Conservation (phyloP, 2,888 invertebrate species). For the Plagodis pulveraria region DNA sequence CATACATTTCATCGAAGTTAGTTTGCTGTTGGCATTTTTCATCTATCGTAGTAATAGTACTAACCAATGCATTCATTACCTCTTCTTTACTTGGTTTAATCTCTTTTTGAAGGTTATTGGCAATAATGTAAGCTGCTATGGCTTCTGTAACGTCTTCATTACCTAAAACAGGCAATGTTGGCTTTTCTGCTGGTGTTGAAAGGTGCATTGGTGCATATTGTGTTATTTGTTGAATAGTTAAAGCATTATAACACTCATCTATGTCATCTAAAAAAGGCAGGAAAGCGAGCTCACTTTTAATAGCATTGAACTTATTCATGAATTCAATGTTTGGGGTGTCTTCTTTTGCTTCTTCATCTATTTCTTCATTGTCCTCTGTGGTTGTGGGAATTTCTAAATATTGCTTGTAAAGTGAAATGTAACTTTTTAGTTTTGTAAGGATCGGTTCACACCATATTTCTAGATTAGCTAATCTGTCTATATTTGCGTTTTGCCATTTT, state of each 20-base stretch:
- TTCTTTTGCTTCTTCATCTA: slow-evolving; percentile 20
- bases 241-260: slow-evolving; percentile 49
- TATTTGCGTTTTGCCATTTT: slow-evolving; percentile 69
- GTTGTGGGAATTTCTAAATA: slow-evolving; percentile 25
- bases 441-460: slow-evolving; percentile 63
- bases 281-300: slow-evolving; percentile 45
- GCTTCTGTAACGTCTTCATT: slow-evolving; percentile 74
- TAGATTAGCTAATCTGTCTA: slow-evolving; percentile 59
- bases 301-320: slow-evolving; percentile 40
- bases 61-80: slow-evolving; percentile 66
- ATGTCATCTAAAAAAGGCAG: slow-evolving; percentile 63
- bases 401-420: slow-evolving; percentile 50
- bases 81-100: slow-evolving; percentile 71
- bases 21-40: slow-evolving; percentile 51
- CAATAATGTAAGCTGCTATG: slow-evolving; percentile 61
- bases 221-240: slow-evolving; percentile 47
- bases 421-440: slow-evolving; percentile 45
- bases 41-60: slow-evolving; percentile 66
- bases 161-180: slow-evolving; percentile 70
- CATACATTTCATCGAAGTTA: slow-evolving; percentile 56
- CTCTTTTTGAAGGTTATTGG: slow-evolving; percentile 72
- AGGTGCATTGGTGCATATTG: slow-evolving; percentile 70
- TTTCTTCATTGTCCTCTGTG: slow-evolving; percentile 17
- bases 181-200: slow-evolving; percentile 47
- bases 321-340: slow-evolving; percentile 21